Percentiles rank a stretch among this genome's conserved stretches.
phyloP scores from a whole-genome alignment of 2,797 vertebrate species.

The Echiichthys vipera region DNA sequence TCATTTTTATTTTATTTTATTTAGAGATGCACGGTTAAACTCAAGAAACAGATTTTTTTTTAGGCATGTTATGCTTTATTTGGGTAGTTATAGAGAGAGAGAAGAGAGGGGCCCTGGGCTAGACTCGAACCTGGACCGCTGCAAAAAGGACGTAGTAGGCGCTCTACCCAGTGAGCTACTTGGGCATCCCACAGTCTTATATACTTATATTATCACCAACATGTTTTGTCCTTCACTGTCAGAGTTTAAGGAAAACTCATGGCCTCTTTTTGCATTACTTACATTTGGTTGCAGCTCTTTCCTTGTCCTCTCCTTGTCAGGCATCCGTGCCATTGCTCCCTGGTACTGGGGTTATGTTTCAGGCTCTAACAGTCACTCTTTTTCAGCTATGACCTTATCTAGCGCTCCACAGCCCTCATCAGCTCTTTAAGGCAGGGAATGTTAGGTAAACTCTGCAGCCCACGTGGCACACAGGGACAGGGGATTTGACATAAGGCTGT shows the following conservation, averaged over 20 bases:
- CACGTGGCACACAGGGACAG: conserved; percentile 44
- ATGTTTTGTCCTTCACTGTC: background rate
- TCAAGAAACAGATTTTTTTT: too few species aligned
- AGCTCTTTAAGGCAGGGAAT: conserved; percentile 46
- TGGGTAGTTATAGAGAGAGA: too few species aligned
- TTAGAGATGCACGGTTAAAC: too few species aligned
- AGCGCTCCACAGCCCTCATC: conserved; percentile 31
- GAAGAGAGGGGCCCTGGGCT: too few species aligned
- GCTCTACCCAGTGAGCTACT: too few species aligned
- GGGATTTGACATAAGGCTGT: conserved; percentile 70
- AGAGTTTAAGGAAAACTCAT: conserved; percentile 8
- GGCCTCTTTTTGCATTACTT: conserved; percentile 33
- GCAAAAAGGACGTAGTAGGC: too few species aligned
- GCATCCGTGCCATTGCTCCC: conserved; percentile 30
- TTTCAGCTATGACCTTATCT: conserved; percentile 65
- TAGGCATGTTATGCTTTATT: too few species aligned
- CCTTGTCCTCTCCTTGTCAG: conserved; percentile 28
- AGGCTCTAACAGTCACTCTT: conserved; percentile 49
- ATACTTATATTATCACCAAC: background rate
- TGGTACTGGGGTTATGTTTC: conserved; percentile 35
- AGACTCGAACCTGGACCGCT: too few species aligned
- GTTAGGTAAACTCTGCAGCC: conserved; percentile 56
- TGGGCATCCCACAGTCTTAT: too few species aligned
- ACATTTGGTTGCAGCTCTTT: conserved; percentile 30
- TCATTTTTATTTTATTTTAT: too few species aligned